phyloP scores from a whole-genome alignment of 2,888 invertebrate species.

The Spisula subtruncata region DNA sequence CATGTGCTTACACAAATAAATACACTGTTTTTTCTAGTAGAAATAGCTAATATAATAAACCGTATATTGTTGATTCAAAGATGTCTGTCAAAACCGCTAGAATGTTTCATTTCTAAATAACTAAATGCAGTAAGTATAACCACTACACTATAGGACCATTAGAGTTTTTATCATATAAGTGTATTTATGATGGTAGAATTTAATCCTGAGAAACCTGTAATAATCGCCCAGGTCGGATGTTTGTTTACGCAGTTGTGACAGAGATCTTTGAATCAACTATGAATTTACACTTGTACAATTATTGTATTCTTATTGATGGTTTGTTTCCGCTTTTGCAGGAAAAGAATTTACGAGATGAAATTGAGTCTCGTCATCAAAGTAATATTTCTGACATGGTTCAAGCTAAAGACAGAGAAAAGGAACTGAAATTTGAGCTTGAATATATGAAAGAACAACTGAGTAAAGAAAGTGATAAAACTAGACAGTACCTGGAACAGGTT shows the following conservation, averaged over 20 bases:
- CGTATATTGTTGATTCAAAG: too few species aligned
- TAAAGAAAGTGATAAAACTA: slow-evolving; percentile 81
- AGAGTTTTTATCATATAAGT: too few species aligned
- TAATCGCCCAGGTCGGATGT: too few species aligned
- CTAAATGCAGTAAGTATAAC: too few species aligned
- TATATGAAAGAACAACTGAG: slow-evolving; percentile 80
- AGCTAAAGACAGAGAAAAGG: slow-evolving; percentile 82
- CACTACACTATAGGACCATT: too few species aligned
- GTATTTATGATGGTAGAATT: too few species aligned
- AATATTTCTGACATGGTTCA: slow-evolving; percentile 81
- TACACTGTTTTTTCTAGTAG: neutral
- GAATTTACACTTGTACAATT: neutral
- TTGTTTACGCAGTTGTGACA: too few species aligned
- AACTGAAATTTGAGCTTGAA: slow-evolving; percentile 80
- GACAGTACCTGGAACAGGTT: slow-evolving; percentile 83
- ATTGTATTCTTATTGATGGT: neutral
- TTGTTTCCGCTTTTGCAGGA: slow-evolving; percentile 74
- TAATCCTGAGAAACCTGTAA: too few species aligned
- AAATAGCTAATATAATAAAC: neutral
- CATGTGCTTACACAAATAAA: neutral
- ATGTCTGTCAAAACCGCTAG: too few species aligned
- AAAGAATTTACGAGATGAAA: slow-evolving; percentile 80
- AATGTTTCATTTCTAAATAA: too few species aligned
- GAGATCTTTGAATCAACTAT: too few species aligned
- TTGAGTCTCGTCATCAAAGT: slow-evolving; percentile 80